A percentile compares a stretch with the other conserved stretches of the same genome.
Evolutionary conservation across 1,140 invertebrate species (phyloP).

Genomic region (Parapsyche elsis): DNA sequence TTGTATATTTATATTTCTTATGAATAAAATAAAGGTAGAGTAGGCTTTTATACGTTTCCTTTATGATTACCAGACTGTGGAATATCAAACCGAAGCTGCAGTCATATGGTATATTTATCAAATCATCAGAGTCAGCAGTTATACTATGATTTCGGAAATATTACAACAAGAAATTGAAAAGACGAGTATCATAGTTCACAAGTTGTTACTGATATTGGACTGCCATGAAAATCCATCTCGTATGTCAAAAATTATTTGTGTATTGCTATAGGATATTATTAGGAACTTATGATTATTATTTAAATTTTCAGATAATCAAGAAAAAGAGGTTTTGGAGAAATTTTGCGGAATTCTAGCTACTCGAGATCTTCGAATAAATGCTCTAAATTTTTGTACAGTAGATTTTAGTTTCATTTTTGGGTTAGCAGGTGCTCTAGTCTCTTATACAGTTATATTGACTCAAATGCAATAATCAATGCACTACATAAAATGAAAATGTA

Average conservation of each 20-base stretch:
- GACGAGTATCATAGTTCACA: conserved; percentile 2
- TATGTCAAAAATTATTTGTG: not conserved
- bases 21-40: not conserved
- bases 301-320: not conserved
- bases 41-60: not conserved
- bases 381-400: not conserved
- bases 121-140: not conserved
- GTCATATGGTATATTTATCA: not conserved
- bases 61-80: not conserved
- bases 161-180: conserved; percentile 22
- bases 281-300: not conserved
- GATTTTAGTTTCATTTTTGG: not conserved
- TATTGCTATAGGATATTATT: not conserved
- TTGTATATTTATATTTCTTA: not conserved
- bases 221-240: not conserved
- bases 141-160: not conserved
- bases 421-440: not conserved
- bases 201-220: not conserved
- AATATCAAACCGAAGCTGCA: not conserved
- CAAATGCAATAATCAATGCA: not conserved
- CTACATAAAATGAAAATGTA: not conserved
- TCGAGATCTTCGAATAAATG: not conserved
- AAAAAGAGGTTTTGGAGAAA: not conserved
- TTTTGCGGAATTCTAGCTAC: not conserved
- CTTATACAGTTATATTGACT: conserved; percentile 10